Base-by-base conservation (phyloP, 2,888 invertebrate species). In the Ommatoiulus sabulosus region DNA sequence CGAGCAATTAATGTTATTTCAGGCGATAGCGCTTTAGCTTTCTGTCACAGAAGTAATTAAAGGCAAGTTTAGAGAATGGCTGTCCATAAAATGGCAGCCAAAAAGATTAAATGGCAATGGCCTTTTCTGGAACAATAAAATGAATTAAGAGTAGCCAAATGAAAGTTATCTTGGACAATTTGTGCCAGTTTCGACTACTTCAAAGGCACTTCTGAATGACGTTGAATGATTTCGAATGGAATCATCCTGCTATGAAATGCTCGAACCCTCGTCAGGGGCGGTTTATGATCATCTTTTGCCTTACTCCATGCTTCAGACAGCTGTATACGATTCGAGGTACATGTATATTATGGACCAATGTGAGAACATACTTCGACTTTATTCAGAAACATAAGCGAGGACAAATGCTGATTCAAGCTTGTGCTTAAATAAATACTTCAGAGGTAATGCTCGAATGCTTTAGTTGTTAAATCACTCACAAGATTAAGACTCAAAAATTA, bases 111-210 rank as follows among this genome's bases (percentile, higher is more conserved):
- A 52, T 8, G 72, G 20, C 10, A 72, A 72, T 20, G 8, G 10
- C 20, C 72, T 80, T 80, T 43, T 80, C 80, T 80, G 80, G 35
- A 35, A 80, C 80, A 80, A 35, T 80, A 35, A 80, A 80, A 80
- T 80, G 35, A 80, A 35, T 80, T 80, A 80, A 80, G 80, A 12
- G 35, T 80, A 2, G 35, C 80, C 80, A 43, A 80, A 43, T 35
- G 10, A 43, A 80, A 24, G 35, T 80, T 35, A 80, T 80, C 35
- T 80, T 4, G 12, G 15, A 43, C 80, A 12, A 80, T 35, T 80
- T 43, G 80, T 15, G 5, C 80, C 80, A 80, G 80, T 80, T 15
- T 35, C 35, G 35, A 80, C 35, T 80, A 35, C 24, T 80, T 35
- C 35, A 80, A 12, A 4, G 5, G 7, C 57, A 57, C 57, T 57